Base-by-base conservation (phyloP, 2,113 vertebrate genomes). In the Collichthys lucidus region DNA sequence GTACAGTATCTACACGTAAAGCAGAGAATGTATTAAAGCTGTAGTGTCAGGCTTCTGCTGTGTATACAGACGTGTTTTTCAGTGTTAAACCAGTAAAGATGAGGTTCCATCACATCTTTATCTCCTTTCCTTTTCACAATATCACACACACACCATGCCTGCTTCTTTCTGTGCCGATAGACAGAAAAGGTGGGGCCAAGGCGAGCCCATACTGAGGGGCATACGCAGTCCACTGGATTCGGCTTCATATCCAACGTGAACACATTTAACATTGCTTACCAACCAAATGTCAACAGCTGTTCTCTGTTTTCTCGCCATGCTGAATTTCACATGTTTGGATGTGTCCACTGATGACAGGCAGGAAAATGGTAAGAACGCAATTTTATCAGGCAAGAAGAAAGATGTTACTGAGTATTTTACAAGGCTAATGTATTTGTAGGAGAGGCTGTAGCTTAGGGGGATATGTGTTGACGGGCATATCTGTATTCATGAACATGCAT, bases 101-200 rank as follows among this genome's bases (percentile, higher is more conserved):
- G n/a, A 19, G 14, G 10, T 65, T 47, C 24, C 26, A 26, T 20
- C 31, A 0, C 10, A 62, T 35, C 26, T 40, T 20, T 15, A 22
- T 40, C 16, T 66, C 19, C 62, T 11, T 3, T 31, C 17, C 16
- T 63, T 24, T 15, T 24, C 26, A 47, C 42, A 44, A n/a, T n/a
- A n/a, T n/a, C 35, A 40, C 35, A 40, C 26, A 52, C 19, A 14
- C 6, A 20, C 12, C 15, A 35, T 0, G 22, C 53, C 42, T 46
- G 42, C 46, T 0, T 40, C 7, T 24, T 17, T 61, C 24, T 57
- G 40, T 73, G 47, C 20, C 80, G 69, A 85, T 68, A 80, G 16
- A 49, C 67, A 77, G 66, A 62, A 26, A 19, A 84, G 88, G 86
- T 65, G 80, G 67, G 56, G 80, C 67, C 70, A 5, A 74, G 29